Evolutionary conservation across 1,140 invertebrate genomes (phyloP).

Genomic region (Drosophila gunungcola): DNA sequence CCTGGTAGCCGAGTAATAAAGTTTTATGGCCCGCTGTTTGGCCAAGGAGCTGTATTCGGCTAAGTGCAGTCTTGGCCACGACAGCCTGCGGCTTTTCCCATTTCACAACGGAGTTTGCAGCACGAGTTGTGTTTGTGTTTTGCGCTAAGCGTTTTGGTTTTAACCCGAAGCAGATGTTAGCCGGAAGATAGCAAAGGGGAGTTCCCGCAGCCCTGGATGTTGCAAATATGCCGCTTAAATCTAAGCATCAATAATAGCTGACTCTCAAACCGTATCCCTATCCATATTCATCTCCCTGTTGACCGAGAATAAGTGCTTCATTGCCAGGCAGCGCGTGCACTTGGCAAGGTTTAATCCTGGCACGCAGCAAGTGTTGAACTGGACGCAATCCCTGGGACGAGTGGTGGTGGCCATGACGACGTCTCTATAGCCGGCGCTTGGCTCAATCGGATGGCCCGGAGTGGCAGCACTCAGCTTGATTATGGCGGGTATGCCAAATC

Average conservation of each 20-base stretch:
- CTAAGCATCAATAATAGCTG: constrained; percentile 64
- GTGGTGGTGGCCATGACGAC: constrained; percentile 48
- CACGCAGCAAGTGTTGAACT: constrained; percentile 11
- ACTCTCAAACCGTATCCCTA: background rate
- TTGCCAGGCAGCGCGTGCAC: too few relatives aligned
- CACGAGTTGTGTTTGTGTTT: constrained; percentile 13
- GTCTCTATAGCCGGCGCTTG: constrained; percentile 66
- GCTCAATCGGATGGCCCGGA: constrained; percentile 27
- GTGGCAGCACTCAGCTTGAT: constrained; percentile 53
- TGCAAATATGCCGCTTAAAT: constrained; percentile 60
- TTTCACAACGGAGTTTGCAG: constrained; percentile 51
- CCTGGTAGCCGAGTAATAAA: constrained; percentile 76
- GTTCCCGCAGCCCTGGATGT: background rate
- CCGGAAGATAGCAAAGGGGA: constrained; percentile 34
- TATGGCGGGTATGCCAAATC: constrained; percentile 63
- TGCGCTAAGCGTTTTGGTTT: background rate
- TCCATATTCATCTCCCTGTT: constrained; percentile 1
- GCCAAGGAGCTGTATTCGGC: constrained; percentile 6
- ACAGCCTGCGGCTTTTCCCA: constrained; percentile 42
- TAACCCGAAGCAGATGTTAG: constrained; percentile 42
- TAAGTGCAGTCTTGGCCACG: constrained; percentile 14
- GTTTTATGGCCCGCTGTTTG: constrained; percentile 66
- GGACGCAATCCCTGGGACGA: background rate
- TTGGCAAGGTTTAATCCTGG: constrained; percentile 28
- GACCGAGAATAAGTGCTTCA: too few relatives aligned